These are phyloP conservation scores for Lophotis ruficrista DNA, from an alignment of 2,113 vertebrate genomes.

Conservation along the genomic window DNA sequence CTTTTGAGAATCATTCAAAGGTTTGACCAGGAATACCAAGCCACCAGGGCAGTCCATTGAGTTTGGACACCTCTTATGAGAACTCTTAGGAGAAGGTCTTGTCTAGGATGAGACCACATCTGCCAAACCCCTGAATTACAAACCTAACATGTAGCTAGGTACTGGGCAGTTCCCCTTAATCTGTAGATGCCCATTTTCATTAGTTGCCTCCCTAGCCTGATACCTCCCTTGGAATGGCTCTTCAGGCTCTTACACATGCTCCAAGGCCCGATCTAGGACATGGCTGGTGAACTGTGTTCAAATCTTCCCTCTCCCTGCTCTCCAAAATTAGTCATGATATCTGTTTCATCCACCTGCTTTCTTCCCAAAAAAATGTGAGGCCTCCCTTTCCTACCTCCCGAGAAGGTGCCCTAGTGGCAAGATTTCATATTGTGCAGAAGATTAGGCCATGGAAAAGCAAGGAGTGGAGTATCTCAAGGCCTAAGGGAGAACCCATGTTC, in stretches of 20 bases:
- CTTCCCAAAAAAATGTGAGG: background rate
- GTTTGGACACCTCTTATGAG: background rate
- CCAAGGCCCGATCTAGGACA: rapidly evolving
- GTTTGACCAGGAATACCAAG: background rate
- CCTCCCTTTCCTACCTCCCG: background rate
- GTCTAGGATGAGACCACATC: background rate
- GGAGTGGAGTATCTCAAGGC: background rate
- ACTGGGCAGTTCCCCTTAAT: background rate
- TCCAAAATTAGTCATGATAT: background rate
- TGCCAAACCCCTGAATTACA: background rate
- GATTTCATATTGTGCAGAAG: background rate
- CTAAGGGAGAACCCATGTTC: background rate
- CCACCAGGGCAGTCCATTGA: background rate
- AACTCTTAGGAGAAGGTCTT: background rate
- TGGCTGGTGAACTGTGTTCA: background rate
- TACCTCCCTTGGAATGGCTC: background rate
- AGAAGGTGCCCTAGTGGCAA: background rate
- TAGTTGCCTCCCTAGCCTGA: background rate
- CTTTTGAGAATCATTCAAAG: background rate
- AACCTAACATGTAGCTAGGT: background rate
- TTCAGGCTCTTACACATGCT: background rate
- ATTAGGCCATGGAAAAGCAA: background rate
- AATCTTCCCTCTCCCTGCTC: background rate
- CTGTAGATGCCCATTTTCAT: background rate
- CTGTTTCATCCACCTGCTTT: background rate